Base-by-base conservation (phyloP, 2,888 invertebrate species). In the Oscheius onirici region DNA sequence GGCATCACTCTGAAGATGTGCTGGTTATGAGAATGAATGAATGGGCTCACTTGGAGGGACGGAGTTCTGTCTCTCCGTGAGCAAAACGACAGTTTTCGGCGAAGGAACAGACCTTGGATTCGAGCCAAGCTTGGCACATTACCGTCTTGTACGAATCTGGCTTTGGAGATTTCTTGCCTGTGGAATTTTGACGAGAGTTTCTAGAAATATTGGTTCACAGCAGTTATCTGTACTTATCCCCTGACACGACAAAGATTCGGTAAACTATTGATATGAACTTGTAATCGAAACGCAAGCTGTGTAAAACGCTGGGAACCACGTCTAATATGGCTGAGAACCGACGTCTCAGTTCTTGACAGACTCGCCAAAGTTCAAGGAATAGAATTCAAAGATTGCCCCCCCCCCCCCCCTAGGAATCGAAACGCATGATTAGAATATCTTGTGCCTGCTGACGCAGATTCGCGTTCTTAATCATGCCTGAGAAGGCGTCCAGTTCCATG, bases 61-160 rank as follows among this genome's bases (percentile, higher is more conserved):
- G 70, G 15, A 85, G 73, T 68, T 85, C 85, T 13, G 77, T 71
- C 57, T 86, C 85, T 57, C 85, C 85, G 65, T 85, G 85, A 6
- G 85, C 85, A 63, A 85, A 85, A 41, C 82, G 73, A 66, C 85
- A 85, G 54, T 85, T 85, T 67, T 85, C 84, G 13, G 80, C 84
- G 60, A 85, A 85, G 6, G 77, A 69, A 75, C 85, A 85, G 15
- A 74, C 76, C 41, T 75, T 76, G 17, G 81, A 78, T 67, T 86
- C 85, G 11, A 84, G 75, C 84, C 84, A 86, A 6, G 85, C 84
- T 69, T 79, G 85, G 67, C 86, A 86, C 79, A 86, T 86, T 8
- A 86, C 86, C 6, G 86, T 86, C 72, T 86, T 86, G 80, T 83
- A 86, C 8, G 85, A 82, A 43, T 86, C 86, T 5, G 84, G 85